Conservation (phyloP, 1,140 invertebrate species). For the Euura lappo region DNA sequence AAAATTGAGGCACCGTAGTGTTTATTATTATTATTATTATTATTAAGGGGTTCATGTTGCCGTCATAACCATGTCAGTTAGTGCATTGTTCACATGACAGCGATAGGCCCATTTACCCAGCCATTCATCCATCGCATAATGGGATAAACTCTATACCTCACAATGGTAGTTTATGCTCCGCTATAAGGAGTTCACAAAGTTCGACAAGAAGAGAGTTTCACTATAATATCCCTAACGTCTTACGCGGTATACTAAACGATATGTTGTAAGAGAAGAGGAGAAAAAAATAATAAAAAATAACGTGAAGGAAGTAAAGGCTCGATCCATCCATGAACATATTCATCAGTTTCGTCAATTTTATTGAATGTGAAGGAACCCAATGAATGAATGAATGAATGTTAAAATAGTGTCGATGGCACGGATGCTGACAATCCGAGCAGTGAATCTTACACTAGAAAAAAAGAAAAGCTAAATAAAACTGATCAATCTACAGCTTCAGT, state of each 20-base stretch:
- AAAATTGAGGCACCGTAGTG: not conserved
- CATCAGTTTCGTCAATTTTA: not conserved
- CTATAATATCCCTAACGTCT: too few relatives aligned
- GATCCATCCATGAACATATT: not conserved
- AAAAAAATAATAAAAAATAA: not conserved
- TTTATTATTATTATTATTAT: slow-evolving; percentile 29
- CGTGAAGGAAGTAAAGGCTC: not conserved
- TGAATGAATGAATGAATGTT: too few relatives aligned
- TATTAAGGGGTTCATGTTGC: slow-evolving; percentile 46
- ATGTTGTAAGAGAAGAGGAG: not conserved
- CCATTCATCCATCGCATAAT: slow-evolving; percentile 32
- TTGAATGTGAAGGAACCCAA: too few relatives aligned
- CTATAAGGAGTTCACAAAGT: not conserved
- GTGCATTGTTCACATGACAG: slow-evolving; percentile 48
- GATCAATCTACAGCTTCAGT: not conserved
- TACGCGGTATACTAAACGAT: too few relatives aligned
- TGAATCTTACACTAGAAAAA: not conserved
- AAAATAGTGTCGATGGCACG: not conserved
- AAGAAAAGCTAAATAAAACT: slow-evolving; percentile 1
- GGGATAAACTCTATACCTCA: slow-evolving; percentile 42
- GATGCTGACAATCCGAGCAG: not conserved
- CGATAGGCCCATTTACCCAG: slow-evolving; percentile 52
- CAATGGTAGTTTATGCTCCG: slow-evolving; percentile 29
- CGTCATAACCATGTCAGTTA: slow-evolving; percentile 49
- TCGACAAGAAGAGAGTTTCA: too few relatives aligned